phyloP scores from a whole-genome alignment of 2,113 vertebrate species.

The Vombatus ursinus region DNA sequence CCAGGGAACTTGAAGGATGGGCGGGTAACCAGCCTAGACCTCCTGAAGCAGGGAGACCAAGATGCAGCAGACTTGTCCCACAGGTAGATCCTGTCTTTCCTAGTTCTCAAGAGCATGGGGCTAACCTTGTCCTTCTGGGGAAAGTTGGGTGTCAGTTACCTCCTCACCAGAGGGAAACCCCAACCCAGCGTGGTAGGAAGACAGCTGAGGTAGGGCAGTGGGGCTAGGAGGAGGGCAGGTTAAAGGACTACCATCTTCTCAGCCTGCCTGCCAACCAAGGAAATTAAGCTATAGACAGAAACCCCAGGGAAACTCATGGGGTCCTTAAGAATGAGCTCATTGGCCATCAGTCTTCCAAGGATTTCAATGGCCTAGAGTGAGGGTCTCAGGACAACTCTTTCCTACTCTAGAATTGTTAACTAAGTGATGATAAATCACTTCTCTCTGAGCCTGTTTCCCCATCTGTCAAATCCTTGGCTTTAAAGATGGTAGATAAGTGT shows the following conservation, averaged over 20 bases:
- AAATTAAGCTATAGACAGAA: background rate
- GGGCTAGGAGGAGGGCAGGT: background rate
- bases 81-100: background rate
- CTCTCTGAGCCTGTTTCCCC: background rate
- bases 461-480: background rate
- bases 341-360: background rate
- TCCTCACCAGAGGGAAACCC: background rate
- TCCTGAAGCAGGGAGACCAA: background rate
- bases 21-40: background rate
- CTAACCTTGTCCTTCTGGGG: background rate
- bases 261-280: background rate
- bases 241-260: background rate
- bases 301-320: background rate
- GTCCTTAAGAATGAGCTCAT: background rate
- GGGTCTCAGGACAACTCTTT: background rate
- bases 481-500: background rate
- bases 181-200: background rate
- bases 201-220: background rate
- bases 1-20: background rate
- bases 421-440: background rate
- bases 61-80: background rate
- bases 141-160: background rate
- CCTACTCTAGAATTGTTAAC: background rate
- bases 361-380: background rate
- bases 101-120: background rate